Evolutionary conservation across 2,113 vertebrate species (phyloP).

Genomic region (Apeltes quadracus): DNA sequence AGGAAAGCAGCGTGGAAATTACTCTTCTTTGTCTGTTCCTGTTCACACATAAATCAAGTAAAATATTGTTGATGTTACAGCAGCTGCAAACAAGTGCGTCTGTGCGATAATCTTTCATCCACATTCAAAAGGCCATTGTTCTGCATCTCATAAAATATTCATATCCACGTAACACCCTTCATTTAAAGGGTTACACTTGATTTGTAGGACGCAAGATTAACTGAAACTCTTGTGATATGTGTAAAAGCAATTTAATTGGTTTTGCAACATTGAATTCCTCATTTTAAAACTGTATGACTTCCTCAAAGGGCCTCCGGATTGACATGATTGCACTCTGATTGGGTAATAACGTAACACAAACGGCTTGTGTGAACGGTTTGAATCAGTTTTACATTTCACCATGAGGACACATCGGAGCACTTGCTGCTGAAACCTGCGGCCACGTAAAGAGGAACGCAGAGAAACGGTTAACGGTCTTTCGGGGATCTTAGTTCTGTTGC

Average conservation of each 20-base stretch:
- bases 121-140: slow-evolving; percentile 57
- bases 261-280: slow-evolving; percentile 43
- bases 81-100: slow-evolving; percentile 60
- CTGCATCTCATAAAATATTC: slow-evolving; percentile 66
- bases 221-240: slow-evolving; percentile 40
- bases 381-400: slow-evolving; percentile 12
- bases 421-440: slow-evolving; percentile 11
- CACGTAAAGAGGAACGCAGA: slow-evolving; percentile 40
- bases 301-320: slow-evolving; percentile 9
- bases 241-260: slow-evolving; percentile 33
- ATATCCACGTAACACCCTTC: slow-evolving; percentile 48
- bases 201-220: slow-evolving; percentile 37
- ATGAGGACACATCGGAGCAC: slow-evolving; percentile 22
- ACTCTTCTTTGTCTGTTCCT: background rate
- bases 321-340: slow-evolving; percentile 8
- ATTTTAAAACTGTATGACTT: slow-evolving; percentile 37
- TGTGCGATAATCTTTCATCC: slow-evolving; percentile 46
- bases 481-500: background rate
- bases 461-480: slow-evolving; percentile 21
- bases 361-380: slow-evolving; percentile 10
- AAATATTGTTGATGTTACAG: slow-evolving; percentile 21
- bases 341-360: slow-evolving; percentile 19
- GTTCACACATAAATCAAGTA: background rate
- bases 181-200: slow-evolving; percentile 34
- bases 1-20: slow-evolving; percentile 9